A percentile compares a stretch with the other conserved stretches of the same genome.
Evolutionary conservation across 2,888 invertebrate species (phyloP).

Genomic region (Drosophila cracens): DNA sequence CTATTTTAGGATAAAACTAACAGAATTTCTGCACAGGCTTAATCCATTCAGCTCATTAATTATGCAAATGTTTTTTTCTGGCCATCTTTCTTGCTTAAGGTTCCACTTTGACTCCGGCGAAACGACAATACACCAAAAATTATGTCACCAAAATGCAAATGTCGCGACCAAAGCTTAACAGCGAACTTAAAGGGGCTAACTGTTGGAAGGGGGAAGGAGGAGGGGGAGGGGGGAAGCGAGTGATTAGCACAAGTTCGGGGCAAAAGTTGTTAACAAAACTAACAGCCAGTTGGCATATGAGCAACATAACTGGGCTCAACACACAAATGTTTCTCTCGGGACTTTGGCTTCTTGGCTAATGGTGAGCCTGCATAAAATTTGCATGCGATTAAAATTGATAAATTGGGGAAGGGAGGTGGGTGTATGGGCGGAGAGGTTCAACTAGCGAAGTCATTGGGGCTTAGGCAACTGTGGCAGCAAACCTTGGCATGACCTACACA

Average conservation of each 20-base stretch:
- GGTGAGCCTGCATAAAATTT: conserved; percentile 73
- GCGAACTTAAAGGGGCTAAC: conserved; percentile 9
- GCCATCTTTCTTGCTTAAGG: conserved; percentile 38
- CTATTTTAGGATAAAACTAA: conserved; percentile 34
- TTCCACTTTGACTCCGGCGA: conserved; percentile 17
- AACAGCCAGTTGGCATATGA: conserved; percentile 55
- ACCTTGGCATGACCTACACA: conserved; percentile 39
- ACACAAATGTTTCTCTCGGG: conserved; percentile 49
- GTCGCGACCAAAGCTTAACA: conserved; percentile 39
- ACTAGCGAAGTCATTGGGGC: not conserved
- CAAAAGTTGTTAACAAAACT: conserved; percentile 75
- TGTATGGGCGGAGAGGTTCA: not conserved
- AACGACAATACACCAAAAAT: conserved; percentile 58
- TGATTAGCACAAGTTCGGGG: conserved; percentile 62
- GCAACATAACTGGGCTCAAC: conserved; percentile 44
- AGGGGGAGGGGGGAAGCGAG: not conserved
- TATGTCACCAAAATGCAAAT: conserved; percentile 75
- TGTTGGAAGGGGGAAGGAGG: not conserved
- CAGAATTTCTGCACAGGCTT: conserved; percentile 15
- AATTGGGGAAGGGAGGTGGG: conserved; percentile 37
- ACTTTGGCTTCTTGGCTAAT: conserved; percentile 41
- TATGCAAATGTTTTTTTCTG: conserved; percentile 64
- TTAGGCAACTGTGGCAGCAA: conserved; percentile 7
- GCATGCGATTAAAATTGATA: conserved; percentile 75
- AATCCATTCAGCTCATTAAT: conserved; percentile 61